These are phyloP conservation scores for Oreochromis spilurus DNA, from an alignment of 2,113 vertebrate species.

Conservation along the genomic window DNA sequence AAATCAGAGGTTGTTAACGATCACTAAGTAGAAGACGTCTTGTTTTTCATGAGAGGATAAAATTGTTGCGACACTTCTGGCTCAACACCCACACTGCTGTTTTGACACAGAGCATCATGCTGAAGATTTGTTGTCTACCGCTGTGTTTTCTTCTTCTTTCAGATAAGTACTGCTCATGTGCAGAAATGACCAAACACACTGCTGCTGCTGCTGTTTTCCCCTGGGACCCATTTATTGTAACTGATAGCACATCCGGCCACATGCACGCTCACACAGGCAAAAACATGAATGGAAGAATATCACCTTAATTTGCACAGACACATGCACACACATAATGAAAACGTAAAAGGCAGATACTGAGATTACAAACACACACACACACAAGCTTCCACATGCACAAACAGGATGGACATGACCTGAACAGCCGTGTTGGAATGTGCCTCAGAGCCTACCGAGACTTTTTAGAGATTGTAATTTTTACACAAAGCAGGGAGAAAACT, in stretches of 20 bases:
- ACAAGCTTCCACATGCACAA: neutral
- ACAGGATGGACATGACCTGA: neutral
- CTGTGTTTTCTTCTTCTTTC: neutral
- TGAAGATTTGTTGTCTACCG: neutral
- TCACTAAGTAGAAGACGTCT: neutral
- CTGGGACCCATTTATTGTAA: conserved; percentile 16
- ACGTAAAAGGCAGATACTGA: neutral
- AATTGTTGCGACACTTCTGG: neutral
- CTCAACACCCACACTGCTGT: neutral
- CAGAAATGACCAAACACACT: neutral
- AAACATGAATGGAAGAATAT: neutral
- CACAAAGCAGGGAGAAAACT: neutral
- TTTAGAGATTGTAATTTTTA: conserved; percentile 18
- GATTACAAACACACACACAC: neutral
- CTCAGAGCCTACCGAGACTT: neutral
- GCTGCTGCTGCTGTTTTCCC: neutral
- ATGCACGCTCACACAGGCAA: neutral
- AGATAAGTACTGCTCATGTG: neutral
- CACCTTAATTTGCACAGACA: neutral
- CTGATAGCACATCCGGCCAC: neutral
- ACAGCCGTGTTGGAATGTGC: neutral
- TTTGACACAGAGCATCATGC: neutral
- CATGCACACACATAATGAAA: neutral
- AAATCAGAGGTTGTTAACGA: neutral
- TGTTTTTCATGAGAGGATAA: neutral